Evolutionary conservation across 2,113 vertebrate genomes (phyloP).

Genomic region (Lagenorhynchus albirostris): DNA sequence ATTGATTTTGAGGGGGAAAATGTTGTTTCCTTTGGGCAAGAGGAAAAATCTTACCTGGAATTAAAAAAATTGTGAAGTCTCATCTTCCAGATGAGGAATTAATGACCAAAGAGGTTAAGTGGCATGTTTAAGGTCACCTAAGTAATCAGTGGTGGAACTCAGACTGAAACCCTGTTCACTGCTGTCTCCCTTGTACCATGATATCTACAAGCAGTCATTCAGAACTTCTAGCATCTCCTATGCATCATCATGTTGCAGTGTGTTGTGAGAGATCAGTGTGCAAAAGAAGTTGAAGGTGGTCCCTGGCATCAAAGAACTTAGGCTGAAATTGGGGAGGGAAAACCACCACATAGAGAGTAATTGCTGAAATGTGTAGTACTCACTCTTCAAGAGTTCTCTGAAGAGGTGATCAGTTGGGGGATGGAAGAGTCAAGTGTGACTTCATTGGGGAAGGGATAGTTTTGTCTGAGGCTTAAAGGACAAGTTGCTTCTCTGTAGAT

Average conservation of each 20-base stretch:
- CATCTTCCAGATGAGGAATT: background rate
- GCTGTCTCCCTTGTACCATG: background rate
- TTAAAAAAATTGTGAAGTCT: constrained; percentile 24
- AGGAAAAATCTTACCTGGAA: background rate
- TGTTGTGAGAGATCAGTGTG: background rate
- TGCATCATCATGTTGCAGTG: background rate
- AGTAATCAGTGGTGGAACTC: background rate
- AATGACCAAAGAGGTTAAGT: background rate
- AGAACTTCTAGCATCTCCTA: background rate
- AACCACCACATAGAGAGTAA: background rate
- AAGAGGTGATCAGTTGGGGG: background rate
- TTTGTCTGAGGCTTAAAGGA: background rate
- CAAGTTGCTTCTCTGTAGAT: background rate
- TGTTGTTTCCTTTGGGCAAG: background rate
- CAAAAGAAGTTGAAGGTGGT: background rate
- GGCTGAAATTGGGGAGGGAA: background rate
- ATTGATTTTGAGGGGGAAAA: background rate
- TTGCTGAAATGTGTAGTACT: background rate
- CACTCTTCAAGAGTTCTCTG: background rate
- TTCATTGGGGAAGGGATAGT: background rate
- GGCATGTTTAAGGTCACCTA: background rate
- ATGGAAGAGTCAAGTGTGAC: background rate
- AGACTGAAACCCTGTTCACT: background rate
- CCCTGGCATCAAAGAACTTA: background rate
- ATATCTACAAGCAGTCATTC: background rate